These are phyloP conservation scores for Tympanuchus pallidicinctus DNA, from an alignment of 2,113 vertebrate genomes.

Conservation along the genomic window DNA sequence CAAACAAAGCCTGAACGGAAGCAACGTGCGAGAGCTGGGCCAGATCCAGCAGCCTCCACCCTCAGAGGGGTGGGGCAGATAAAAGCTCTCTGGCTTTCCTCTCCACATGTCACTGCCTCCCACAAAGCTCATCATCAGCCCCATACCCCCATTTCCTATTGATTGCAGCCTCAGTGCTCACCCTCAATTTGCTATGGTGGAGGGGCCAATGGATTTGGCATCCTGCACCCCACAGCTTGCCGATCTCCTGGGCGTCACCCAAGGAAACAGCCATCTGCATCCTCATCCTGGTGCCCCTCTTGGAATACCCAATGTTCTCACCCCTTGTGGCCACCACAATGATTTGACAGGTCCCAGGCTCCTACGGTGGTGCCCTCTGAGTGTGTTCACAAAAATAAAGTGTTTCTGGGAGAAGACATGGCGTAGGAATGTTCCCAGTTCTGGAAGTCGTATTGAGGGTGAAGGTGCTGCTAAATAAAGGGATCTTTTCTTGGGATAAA, in stretches of 20 bases:
- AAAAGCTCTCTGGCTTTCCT: not conserved
- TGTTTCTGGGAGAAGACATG: not conserved
- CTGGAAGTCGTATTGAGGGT: not conserved
- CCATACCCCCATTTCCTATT: fast-evolving
- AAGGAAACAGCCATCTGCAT: not conserved
- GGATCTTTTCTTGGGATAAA: not conserved
- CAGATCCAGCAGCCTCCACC: not conserved
- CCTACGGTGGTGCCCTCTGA: fast-evolving
- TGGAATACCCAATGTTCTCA: not conserved
- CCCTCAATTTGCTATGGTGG: not conserved
- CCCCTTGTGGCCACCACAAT: not conserved
- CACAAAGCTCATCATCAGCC: not conserved
- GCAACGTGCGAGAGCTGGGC: not conserved
- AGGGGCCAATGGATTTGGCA: not conserved
- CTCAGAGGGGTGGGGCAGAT: not conserved
- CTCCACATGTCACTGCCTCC: not conserved
- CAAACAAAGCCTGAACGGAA: not conserved
- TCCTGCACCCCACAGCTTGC: not conserved
- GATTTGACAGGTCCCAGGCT: not conserved
- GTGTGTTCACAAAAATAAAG: not conserved
- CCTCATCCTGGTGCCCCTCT: not conserved
- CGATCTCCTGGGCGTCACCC: not conserved
- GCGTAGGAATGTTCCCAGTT: not conserved
- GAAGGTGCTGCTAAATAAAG: not conserved
- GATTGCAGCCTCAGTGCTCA: not conserved